These are phyloP conservation scores for Alfaro cultratus DNA, from an alignment of 2,797 vertebrate species.

Conservation along the genomic window DNA sequence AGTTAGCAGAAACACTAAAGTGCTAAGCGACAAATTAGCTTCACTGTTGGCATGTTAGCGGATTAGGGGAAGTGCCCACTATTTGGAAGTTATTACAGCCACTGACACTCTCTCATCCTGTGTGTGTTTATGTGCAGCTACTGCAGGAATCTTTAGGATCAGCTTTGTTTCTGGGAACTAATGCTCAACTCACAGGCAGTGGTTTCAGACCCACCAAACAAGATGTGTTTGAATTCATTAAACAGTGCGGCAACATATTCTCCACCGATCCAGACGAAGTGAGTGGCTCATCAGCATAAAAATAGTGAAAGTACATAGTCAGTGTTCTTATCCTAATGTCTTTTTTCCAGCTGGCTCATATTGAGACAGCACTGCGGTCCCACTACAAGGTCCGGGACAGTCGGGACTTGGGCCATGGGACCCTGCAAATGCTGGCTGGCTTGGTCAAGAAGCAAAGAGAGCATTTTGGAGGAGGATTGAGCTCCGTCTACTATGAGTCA, in stretches of 20 bases:
- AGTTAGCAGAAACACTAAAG: too few species aligned
- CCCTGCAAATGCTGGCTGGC: constrained; percentile 66
- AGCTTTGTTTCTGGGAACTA: constrained; percentile 60
- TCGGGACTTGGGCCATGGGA: constrained; percentile 78
- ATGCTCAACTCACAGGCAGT: constrained; percentile 29
- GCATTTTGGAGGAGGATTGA: constrained; percentile 54
- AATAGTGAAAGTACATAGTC: not conserved
- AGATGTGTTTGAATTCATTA: constrained; percentile 85
- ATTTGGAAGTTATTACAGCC: not conserved
- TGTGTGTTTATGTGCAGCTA: constrained; percentile 58
- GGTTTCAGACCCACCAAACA: constrained; percentile 80
- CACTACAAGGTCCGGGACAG: constrained; percentile 80
- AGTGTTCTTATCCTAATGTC: not conserved
- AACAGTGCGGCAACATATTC: constrained; percentile 75
- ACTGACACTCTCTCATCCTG: not conserved
- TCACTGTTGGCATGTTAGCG: too few species aligned
- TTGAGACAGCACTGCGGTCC: constrained; percentile 76
- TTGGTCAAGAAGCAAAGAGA: constrained; percentile 70
- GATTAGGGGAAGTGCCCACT: too few species aligned
- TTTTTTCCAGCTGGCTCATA: constrained; percentile 66
- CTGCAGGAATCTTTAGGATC: constrained; percentile 78
- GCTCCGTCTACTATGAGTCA: constrained; percentile 76
- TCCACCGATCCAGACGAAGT: constrained; percentile 70
- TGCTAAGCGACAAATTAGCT: too few species aligned
- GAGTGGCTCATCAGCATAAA: constrained; percentile 31